Evolutionary conservation across 2,113 vertebrate species (phyloP).

Genomic region (Oncorhynchus tshawytscha): DNA sequence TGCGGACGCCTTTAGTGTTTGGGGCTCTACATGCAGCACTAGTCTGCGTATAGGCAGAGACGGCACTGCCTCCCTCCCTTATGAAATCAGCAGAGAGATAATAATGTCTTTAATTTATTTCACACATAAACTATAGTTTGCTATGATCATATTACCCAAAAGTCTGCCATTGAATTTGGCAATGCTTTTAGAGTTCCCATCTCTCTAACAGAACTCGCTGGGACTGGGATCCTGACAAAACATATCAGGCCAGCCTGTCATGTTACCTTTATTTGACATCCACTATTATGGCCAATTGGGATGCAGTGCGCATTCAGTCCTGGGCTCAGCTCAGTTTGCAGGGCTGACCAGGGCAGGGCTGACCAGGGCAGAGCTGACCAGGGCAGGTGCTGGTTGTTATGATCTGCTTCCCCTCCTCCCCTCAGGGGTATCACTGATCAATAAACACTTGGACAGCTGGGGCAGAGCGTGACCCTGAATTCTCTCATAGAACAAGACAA

Average conservation of each 20-base stretch:
- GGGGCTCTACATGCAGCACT: no score
- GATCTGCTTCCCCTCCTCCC: slow-evolving; percentile 30
- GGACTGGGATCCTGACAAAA: neutral
- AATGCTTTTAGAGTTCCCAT: neutral
- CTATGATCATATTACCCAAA: neutral
- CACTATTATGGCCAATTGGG: neutral
- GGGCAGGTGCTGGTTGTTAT: slow-evolving; percentile 53
- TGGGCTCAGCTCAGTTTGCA: slow-evolving; percentile 22
- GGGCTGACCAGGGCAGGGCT: slow-evolving; percentile 29
- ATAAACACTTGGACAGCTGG: slow-evolving; percentile 71
- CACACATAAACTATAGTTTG: neutral
- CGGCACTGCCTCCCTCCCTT: no score
- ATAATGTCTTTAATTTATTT: no score
- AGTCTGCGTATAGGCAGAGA: no score
- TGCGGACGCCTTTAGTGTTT: no score
- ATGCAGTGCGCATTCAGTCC: slow-evolving; percentile 20
- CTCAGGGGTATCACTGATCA: slow-evolving; percentile 55
- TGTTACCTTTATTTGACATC: neutral
- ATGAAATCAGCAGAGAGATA: no score
- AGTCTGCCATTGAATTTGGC: neutral
- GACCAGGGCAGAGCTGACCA: neutral
- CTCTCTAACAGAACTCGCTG: neutral
- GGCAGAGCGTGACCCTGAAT: slow-evolving; percentile 56
- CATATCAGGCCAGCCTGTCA: neutral
- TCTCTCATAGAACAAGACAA: slow-evolving; percentile 53